Base-by-base conservation (phyloP, 2,888 invertebrate species). In the Hemithea aestivaria region DNA sequence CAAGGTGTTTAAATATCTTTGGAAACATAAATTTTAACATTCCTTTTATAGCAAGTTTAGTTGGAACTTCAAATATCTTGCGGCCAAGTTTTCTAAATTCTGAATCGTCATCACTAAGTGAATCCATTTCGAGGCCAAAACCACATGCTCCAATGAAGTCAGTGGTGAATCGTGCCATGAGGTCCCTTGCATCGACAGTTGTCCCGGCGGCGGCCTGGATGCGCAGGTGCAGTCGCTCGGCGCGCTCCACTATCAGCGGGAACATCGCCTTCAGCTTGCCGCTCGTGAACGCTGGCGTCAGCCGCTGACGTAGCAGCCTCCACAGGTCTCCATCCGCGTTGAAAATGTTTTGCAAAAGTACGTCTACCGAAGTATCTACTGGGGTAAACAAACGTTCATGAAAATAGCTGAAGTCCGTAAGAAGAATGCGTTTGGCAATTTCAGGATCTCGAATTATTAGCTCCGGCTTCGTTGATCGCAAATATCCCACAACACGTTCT, bases 401-500 rank as follows among this genome's bases (percentile, higher is more conserved):
- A 40, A 80, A 80, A 31, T 62, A 47, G 1, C 45, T 41, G 27
- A 74, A 78, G 28, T 79, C 73, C 1, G 58, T 48, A 29, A 28
- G 66, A 9, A 80, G 40, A 27, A 80, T 63, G 7, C 52, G 37
- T 27, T 57, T 68, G 0, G 53, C 57, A n/a, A 79, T 52, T 1
- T 74, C 71, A 5, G 66, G 58, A 45, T 80, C 79, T 20, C 67
- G 58, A 6, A 80, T 46, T 7, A 78, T 44, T 6, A 80, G 53
- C 21, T 66, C 69, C 0, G 78, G 76, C 0, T 55, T 65, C 0
- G 49, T 53, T 3, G 73, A 73, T 46, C 62, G 56, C 40, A 62
- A 79, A 21, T 62, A 60, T 1, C 79, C 79, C 1, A 80, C 62
- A 1, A 73, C 67, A 56, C 65, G 72, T 27, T 79, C 79, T 2